phyloP scores from a whole-genome alignment of 2,797 vertebrate genomes.

The Pangasius larnaudii region DNA sequence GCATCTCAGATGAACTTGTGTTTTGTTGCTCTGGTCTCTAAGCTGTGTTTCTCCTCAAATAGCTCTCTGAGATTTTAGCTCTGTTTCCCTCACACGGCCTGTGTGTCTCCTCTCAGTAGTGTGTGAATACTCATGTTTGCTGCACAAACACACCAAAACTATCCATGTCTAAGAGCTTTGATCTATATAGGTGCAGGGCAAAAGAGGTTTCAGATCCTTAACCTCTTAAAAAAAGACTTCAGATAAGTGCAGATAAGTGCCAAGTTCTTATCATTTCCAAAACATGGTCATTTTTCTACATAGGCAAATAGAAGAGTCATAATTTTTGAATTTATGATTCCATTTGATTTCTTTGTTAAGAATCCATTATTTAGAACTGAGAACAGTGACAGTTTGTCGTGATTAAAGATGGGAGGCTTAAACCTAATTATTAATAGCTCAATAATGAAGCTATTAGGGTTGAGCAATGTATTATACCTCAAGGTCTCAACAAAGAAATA shows the following conservation, averaged over 20 bases:
- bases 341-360: background rate
- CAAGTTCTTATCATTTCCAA: background rate
- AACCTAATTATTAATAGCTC: background rate
- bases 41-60: background rate
- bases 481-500: background rate
- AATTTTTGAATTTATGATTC: background rate
- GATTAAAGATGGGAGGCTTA: background rate
- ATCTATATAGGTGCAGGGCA: constrained; percentile 8
- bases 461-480: background rate
- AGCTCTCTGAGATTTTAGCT: constrained; percentile 35
- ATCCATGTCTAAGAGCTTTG: constrained; percentile 26
- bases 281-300: background rate
- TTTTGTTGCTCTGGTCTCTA: background rate
- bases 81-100: constrained; percentile 43
- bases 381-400: too few species aligned
- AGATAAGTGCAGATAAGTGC: background rate
- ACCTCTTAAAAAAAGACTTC: background rate
- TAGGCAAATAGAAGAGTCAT: background rate
- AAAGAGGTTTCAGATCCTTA: constrained; percentile 44
- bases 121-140: constrained; percentile 57
- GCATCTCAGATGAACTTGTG: too few species aligned
- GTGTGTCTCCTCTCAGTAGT: constrained; percentile 50
- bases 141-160: constrained; percentile 50
- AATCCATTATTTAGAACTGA: background rate
- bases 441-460: background rate